A percentile compares a stretch with the other conserved stretches of the same genome.
Conservation (phyloP, 2,888 invertebrate genomes). For the Mycalesis mineus region DNA sequence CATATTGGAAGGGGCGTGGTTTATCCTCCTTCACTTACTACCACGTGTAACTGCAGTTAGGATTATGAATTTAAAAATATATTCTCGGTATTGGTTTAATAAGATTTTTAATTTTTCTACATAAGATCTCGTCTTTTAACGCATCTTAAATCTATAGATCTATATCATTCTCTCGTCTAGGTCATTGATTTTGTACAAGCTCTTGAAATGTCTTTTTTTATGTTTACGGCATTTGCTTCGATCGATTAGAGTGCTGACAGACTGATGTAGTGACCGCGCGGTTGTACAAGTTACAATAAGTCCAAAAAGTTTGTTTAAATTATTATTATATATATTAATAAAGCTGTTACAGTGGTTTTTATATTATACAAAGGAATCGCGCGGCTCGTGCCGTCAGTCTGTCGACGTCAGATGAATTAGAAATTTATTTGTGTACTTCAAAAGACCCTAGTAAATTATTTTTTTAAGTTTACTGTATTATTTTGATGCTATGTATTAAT, state of each 20-base stretch:
- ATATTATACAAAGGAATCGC: background rate
- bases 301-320: background rate
- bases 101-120: too few species aligned
- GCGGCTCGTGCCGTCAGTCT: background rate
- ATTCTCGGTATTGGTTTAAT: too few species aligned
- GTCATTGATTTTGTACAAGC: background rate
- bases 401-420: background rate
- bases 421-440: constrained; percentile 13
- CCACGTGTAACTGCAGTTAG: too few species aligned
- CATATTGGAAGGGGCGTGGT: too few species aligned
- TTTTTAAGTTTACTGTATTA: constrained; percentile 14
- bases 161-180: background rate
- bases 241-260: background rate
- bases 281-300: background rate
- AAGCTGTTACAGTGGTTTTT: background rate
- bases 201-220: background rate
- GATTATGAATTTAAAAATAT: too few species aligned
- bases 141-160: too few species aligned
- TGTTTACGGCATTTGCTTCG: background rate
- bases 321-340: background rate
- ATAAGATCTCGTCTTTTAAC: too few species aligned
- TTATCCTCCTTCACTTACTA: too few species aligned
- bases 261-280: background rate
- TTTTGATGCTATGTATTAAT: constrained; percentile 14
- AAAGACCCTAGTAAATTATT: constrained; percentile 13